Evolutionary conservation across 2,113 vertebrate species (phyloP).

Genomic region (Neogobius melanostomus): DNA sequence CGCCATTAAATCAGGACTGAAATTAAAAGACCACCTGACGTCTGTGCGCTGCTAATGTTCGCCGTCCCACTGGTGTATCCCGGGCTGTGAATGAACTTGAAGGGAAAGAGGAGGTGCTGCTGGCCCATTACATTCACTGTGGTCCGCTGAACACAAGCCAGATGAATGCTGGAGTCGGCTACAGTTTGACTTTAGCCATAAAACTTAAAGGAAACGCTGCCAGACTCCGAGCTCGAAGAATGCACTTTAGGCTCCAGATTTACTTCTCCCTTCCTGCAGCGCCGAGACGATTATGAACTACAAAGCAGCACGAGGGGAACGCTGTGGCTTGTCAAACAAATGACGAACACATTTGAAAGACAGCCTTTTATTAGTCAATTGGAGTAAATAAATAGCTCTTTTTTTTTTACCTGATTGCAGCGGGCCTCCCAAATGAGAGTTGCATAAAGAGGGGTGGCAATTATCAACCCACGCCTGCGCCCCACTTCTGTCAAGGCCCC

Average conservation of each 20-base stretch:
- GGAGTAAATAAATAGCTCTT: conserved; percentile 19
- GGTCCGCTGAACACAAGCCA: conserved; percentile 37
- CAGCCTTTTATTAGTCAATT: conserved; percentile 27
- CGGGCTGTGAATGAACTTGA: conserved; percentile 51
- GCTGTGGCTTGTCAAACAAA: conserved; percentile 25
- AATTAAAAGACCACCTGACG: background rate
- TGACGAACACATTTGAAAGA: conserved; percentile 4
- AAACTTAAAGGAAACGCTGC: conserved; percentile 23
- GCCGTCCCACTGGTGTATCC: conserved; percentile 6
- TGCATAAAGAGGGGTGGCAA: conserved; percentile 10
- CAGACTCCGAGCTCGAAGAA: conserved; percentile 22
- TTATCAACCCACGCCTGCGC: conserved; percentile 19
- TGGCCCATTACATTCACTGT: conserved; percentile 37
- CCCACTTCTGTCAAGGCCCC: conserved; percentile 5
- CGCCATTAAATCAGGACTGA: background rate
- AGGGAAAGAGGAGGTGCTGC: conserved; percentile 29
- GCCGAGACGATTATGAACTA: conserved; percentile 14
- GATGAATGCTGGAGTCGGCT: conserved; percentile 32
- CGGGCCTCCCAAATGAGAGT: conserved; percentile 10
- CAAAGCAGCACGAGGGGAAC: background rate
- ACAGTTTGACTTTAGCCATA: conserved; percentile 27
- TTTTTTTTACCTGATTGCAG: conserved; percentile 8
- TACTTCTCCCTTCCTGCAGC: conserved; percentile 16
- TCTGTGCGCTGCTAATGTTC: no score
- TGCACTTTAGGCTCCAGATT: conserved; percentile 8